phyloP scores from a whole-genome alignment of 2,797 vertebrate species.

The Paramormyrops hopkinsi region DNA sequence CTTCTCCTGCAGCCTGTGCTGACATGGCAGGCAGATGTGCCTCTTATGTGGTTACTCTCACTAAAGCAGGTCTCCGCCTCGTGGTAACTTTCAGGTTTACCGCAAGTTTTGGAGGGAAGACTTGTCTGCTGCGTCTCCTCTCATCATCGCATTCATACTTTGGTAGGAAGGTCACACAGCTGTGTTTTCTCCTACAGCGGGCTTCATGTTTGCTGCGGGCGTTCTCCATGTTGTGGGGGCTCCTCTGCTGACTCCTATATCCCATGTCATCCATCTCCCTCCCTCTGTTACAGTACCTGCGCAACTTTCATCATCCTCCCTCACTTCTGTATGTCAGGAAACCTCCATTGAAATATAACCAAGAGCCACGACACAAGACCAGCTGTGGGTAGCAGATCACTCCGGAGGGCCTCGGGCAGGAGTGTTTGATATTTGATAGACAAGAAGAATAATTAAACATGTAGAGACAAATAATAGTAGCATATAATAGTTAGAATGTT shows the following conservation, averaged over 20 bases:
- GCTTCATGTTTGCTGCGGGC: background rate
- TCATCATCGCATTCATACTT: background rate
- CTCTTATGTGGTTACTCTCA: background rate
- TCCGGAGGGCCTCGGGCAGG: background rate
- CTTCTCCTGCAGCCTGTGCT: background rate
- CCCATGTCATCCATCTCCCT: background rate
- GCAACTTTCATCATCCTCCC: background rate
- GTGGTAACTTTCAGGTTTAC: background rate
- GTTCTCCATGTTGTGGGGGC: background rate
- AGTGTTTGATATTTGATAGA: background rate
- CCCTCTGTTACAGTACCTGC: background rate
- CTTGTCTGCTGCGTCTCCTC: background rate
- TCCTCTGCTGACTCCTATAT: background rate
- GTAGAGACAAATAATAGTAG: background rate
- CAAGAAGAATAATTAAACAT: background rate
- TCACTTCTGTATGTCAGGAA: background rate
- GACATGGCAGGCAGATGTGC: background rate
- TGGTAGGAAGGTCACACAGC: background rate
- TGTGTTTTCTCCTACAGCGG: background rate
- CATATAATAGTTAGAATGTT: background rate
- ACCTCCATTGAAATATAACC: background rate
- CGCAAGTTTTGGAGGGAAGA: background rate
- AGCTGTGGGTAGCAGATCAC: background rate
- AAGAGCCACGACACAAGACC: background rate
- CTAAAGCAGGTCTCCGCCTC: background rate